Evolutionary conservation across 2,797 vertebrate species (phyloP), one percentile per base, ranked within the genome.

Genomic region (Paramormyrops hopkinsi): DNA sequence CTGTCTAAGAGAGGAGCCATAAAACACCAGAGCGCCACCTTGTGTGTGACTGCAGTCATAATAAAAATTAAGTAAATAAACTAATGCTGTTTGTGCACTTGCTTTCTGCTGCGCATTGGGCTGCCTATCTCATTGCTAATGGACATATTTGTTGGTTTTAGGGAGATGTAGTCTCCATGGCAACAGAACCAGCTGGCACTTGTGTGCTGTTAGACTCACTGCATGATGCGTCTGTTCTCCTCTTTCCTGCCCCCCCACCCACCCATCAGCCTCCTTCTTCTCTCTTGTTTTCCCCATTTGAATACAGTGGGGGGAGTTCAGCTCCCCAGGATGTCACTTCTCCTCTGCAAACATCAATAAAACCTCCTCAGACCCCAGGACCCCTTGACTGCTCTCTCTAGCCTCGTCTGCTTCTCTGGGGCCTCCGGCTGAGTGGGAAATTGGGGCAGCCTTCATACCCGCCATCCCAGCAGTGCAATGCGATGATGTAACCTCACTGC

Each of bases 91-190:
- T 25, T 62, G 56, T 59, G n/a, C 6, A 22, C 3, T 85, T 69
- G 92, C 88, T 87, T 19, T 51, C 62, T 87, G 83, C 83, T 87
- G 73, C 54, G 37, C 88, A 56, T 3, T 76, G 51, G 86, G 59
- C 62, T 19, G 84, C 73, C 12, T 53, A 84, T 54, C 90, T 17
- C 12, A 41, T 86, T 73, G 86, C 14, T 79, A 91, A 90, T 91
- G 89, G 94, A 90, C 91, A 90, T 90, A 92, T 95, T 92, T 93
- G 91, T 93, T 92, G 91, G 92, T 91, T 82, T 87, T 82, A 25
- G 73, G 90, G 88, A 91, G 90, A 88, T 2, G 56, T 46, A 79
- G 93, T 96, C 94, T 90, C 93, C 91, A 92, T 94, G 91, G 94
- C 93, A 94, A 95, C 94, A 33, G 65, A 5, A 69, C 56, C 88